phyloP scores from a whole-genome alignment of 2,888 invertebrate genomes.

The Platerodrilus igneus region DNA sequence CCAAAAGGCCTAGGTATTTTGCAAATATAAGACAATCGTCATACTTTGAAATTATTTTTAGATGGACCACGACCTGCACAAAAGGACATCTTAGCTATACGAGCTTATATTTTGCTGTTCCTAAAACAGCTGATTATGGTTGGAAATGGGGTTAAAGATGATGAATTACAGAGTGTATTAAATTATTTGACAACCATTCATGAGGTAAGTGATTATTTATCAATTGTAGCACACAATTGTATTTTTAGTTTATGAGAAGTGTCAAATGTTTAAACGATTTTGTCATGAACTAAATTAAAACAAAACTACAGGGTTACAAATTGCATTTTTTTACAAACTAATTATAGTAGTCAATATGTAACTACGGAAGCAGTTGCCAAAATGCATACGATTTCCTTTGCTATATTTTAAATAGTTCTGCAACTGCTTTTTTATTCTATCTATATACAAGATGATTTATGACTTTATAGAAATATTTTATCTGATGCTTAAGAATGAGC shows the following conservation, averaged over 20 bases:
- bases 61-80: slow-evolving; percentile 92
- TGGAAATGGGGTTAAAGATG: slow-evolving; percentile 95
- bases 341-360: no score
- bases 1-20: slow-evolving; percentile 92
- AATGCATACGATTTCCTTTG: no score
- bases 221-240: no score
- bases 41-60: no score
- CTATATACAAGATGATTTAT: no score
- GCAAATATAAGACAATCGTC: background rate
- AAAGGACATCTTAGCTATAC: slow-evolving; percentile 89
- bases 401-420: no score
- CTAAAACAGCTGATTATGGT: slow-evolving; percentile 95
- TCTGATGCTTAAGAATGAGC: no score
- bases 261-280: background rate
- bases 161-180: slow-evolving; percentile 96
- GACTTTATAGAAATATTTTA: no score
- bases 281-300: background rate
- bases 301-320: no score
- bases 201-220: slow-evolving; percentile 70
- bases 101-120: slow-evolving; percentile 92
- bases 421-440: no score
- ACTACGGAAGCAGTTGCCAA: no score
- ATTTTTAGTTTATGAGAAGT: background rate
- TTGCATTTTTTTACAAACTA: no score
- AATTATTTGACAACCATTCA: slow-evolving; percentile 98